A percentile compares a stretch with the other conserved stretches of the same genome.
Conservation (phyloP, 2,113 vertebrate genomes). For the Tragulus kanchil region DNA sequence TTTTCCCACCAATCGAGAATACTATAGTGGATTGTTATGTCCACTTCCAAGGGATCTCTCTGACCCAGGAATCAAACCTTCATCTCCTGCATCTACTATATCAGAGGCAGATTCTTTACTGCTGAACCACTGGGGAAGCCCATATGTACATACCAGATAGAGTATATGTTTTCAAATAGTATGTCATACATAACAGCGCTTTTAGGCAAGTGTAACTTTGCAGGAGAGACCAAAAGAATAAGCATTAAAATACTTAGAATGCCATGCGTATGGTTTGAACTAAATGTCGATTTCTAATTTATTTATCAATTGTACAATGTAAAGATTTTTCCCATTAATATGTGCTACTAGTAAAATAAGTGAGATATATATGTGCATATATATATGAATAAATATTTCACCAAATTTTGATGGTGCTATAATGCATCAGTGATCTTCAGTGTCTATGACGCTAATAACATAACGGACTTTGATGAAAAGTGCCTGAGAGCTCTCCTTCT, state of each 20-base stretch:
- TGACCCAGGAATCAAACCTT: background rate
- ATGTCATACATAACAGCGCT: background rate
- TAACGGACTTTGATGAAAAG: background rate
- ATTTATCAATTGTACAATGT: background rate
- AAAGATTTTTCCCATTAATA: background rate
- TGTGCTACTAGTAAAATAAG: background rate
- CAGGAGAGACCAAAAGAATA: background rate
- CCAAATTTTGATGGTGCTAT: background rate
- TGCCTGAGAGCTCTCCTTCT: background rate
- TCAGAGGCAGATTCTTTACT: background rate
- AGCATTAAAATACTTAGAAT: background rate
- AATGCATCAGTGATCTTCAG: background rate
- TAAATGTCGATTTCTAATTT: background rate
- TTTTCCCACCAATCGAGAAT: background rate
- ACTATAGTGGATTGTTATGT: background rate
- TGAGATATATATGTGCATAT: background rate
- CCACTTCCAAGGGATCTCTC: background rate
- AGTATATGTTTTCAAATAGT: background rate
- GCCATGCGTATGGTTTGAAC: accelerated
- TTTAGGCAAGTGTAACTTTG: background rate
- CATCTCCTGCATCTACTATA: background rate
- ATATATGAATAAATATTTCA: too few species aligned
- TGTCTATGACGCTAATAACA: background rate
- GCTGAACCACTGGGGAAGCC: accelerated
- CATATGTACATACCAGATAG: background rate